A percentile compares a stretch with the other conserved stretches of the same genome.
Conservation (phyloP, 1,140 invertebrate species). For the Drosophila serrata region DNA sequence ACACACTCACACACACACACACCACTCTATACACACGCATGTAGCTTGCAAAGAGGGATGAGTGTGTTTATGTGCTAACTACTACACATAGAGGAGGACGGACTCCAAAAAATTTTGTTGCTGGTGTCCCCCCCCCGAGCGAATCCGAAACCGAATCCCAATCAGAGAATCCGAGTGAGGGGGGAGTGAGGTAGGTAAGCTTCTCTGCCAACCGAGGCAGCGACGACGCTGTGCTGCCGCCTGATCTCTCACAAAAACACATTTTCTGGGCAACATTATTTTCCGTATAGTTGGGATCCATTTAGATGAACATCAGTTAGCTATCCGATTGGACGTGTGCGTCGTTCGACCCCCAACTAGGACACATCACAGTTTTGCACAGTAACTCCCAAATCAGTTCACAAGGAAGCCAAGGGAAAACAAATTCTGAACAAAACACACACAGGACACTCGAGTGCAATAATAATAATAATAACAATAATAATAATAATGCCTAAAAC, state of each 20-base stretch:
- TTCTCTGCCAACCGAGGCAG: slow-evolving; percentile 26
- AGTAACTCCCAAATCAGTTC: no score
- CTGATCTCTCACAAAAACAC: slow-evolving; percentile 80
- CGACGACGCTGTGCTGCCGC: slow-evolving; percentile 30
- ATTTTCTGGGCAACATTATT: slow-evolving; percentile 83
- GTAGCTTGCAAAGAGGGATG: slow-evolving; percentile 3
- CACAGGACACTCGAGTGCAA: slow-evolving; percentile 34
- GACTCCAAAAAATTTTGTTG: slow-evolving; percentile 55
- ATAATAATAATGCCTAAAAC: slow-evolving; percentile 19
- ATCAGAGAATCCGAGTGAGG: background rate
- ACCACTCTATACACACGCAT: slow-evolving; percentile 7
- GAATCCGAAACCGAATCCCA: slow-evolving; percentile 11
- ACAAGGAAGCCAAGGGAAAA: no score
- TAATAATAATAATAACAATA: slow-evolving; percentile 11
- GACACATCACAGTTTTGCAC: slow-evolving; percentile 10
- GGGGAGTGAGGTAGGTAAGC: slow-evolving; percentile 1
- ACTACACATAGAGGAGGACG: slow-evolving; percentile 19
- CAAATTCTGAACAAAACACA: no score
- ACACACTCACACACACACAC: slow-evolving; percentile 3
- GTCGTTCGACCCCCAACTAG: slow-evolving; percentile 35
- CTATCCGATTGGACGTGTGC: slow-evolving; percentile 85
- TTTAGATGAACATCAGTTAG: slow-evolving; percentile 85
- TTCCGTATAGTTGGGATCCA: slow-evolving; percentile 84
- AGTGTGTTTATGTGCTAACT: slow-evolving; percentile 24
- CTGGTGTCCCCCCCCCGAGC: background rate